Evolutionary conservation across 2,888 invertebrate genomes (phyloP).

Genomic region (Pocota personata): DNA sequence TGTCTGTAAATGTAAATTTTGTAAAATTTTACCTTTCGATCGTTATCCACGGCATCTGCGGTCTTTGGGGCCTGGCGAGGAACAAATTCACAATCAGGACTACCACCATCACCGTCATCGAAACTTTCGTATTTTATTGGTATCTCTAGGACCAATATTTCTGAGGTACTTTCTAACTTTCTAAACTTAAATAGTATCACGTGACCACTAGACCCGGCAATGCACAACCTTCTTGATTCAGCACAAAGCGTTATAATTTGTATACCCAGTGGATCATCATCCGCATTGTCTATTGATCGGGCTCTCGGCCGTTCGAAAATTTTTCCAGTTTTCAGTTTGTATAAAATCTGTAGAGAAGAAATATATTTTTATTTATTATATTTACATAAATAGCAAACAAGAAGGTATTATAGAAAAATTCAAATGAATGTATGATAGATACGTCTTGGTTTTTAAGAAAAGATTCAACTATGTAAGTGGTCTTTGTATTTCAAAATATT

Average conservation of each 20-base stretch:
- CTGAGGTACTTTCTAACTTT: conserved; percentile 93
- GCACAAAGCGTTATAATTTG: conserved; percentile 96
- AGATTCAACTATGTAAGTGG: too few species aligned
- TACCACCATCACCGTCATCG: conserved; percentile 89
- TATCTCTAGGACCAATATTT: conserved; percentile 92
- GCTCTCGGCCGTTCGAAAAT: conserved; percentile 85
- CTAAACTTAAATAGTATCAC: conserved; percentile 98
- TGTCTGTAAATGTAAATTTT: conserved; percentile 6
- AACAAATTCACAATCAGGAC: conserved; percentile 91
- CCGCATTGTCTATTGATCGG: conserved; percentile 86
- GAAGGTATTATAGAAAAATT: neutral
- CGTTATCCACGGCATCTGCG: conserved; percentile 79
- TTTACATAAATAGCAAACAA: neutral
- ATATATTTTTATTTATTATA: neutral
- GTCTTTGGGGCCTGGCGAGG: conserved; percentile 84
- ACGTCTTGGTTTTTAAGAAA: too few species aligned
- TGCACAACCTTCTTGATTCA: conserved; percentile 93
- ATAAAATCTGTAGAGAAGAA: conserved; percentile 86
- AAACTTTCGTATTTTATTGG: conserved; percentile 92
- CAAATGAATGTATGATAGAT: neutral
- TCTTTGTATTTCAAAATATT: too few species aligned
- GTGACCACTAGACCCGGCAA: conserved; percentile 96
- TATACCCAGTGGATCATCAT: conserved; percentile 95
- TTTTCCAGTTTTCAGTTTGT: conserved; percentile 98
- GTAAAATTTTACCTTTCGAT: conserved; percentile 82